Percentiles rank a stretch among this genome's conserved stretches.
Evolutionary conservation across 2,888 invertebrate genomes (phyloP).

Genomic region (Mechanitis mazaeus): DNA sequence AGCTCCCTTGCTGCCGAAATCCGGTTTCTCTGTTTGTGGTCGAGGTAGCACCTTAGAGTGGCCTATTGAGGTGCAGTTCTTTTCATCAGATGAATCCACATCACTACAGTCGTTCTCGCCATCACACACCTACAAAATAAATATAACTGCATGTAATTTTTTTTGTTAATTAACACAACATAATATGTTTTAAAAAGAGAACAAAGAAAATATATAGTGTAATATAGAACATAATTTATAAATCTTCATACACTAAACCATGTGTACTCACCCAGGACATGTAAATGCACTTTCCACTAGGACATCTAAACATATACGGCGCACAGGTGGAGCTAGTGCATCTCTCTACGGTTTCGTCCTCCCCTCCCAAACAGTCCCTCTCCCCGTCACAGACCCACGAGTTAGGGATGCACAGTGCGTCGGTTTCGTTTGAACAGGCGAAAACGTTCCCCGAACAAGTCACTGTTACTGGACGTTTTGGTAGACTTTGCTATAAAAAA

Average conservation of each 20-base stretch:
- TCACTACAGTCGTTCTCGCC: conserved; percentile 84
- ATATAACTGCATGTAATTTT: no score
- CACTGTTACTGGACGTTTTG: conserved; percentile 41
- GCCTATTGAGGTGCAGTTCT: conserved; percentile 75
- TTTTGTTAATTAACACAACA: no score
- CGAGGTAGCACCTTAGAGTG: conserved; percentile 52
- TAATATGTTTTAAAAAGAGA: not conserved
- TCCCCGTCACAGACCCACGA: conserved; percentile 90
- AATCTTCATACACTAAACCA: not conserved
- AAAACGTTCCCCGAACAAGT: conserved; percentile 53
- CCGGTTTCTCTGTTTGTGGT: conserved; percentile 31
- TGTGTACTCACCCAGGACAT: conserved; percentile 70
- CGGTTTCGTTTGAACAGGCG: conserved; percentile 50
- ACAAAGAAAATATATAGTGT: not conserved
- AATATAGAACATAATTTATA: not conserved
- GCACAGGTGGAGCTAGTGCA: conserved; percentile 82
- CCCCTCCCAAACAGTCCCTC: conserved; percentile 83
- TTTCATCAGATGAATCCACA: conserved; percentile 81
- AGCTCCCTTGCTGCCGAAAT: conserved; percentile 50
- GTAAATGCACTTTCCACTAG: conserved; percentile 74
- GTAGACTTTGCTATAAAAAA: conserved; percentile 24
- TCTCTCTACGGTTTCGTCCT: conserved; percentile 80
- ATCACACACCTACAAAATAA: conserved; percentile 76
- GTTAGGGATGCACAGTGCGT: conserved; percentile 81
- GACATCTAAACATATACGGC: conserved; percentile 84